phyloP scores from a whole-genome alignment of 2,888 invertebrate species.

The Epiblema foenella region DNA sequence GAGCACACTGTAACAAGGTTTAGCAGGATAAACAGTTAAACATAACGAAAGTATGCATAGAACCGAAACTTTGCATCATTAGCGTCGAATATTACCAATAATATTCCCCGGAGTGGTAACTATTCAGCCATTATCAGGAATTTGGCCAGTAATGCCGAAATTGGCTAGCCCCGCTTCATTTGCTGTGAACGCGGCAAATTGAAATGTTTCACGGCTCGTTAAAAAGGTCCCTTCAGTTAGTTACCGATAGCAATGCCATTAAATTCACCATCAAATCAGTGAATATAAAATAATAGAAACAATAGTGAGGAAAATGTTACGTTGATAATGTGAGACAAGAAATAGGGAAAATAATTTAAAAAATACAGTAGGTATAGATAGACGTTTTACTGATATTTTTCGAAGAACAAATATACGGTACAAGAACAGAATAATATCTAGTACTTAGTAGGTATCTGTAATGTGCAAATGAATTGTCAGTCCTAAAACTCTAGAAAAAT shows the following conservation, averaged over 20 bases:
- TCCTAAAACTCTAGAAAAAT: no score
- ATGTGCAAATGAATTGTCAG: no score
- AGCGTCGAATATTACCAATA: constrained; percentile 67
- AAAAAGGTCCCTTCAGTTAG: constrained; percentile 55
- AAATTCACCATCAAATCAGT: constrained; percentile 1
- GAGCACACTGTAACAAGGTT: constrained; percentile 1
- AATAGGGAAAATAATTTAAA: neutral
- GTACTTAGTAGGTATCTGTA: no score
- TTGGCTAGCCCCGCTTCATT: constrained; percentile 72
- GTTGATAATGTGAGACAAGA: neutral
- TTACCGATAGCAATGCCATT: constrained; percentile 33
- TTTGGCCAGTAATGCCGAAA: constrained; percentile 71
- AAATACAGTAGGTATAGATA: neutral
- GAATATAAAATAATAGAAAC: neutral
- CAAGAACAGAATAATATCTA: no score
- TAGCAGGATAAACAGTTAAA: constrained; percentile 26
- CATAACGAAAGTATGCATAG: constrained; percentile 57
- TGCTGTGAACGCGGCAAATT: constrained; percentile 70
- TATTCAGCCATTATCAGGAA: constrained; percentile 66
- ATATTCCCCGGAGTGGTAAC: constrained; percentile 70
- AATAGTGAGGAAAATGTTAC: neutral
- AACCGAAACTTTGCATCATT: constrained; percentile 73
- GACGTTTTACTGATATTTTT: neutral
- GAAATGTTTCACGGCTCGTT: constrained; percentile 73
- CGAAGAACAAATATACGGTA: neutral